phyloP scores from a whole-genome alignment of 2,113 vertebrate species.

The Hemiprocne comata region DNA sequence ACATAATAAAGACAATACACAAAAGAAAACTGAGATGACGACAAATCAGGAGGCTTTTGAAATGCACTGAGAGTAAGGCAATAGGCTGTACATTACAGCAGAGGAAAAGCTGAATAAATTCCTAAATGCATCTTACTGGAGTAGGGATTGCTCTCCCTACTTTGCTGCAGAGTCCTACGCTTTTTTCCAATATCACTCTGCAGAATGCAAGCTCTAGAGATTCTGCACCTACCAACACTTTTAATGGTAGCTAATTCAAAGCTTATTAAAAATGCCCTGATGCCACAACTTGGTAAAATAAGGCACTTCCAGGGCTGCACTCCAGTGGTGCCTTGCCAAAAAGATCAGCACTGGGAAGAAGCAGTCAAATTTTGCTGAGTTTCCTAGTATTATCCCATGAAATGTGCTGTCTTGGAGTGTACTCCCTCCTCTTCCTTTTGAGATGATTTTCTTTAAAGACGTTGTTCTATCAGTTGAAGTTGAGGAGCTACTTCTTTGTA shows the following conservation, averaged over 20 bases:
- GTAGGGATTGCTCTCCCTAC: background rate
- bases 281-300: constrained; percentile 57
- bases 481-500: background rate
- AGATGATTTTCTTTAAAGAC: constrained; percentile 67
- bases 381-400: constrained; percentile 54
- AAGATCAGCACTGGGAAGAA: constrained; percentile 20
- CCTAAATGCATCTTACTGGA: background rate
- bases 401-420: background rate
- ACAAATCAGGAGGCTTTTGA: constrained; percentile 29
- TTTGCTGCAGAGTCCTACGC: background rate
- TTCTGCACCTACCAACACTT: constrained; percentile 54
- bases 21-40: constrained; percentile 64
- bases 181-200: background rate
- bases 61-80: constrained; percentile 68
- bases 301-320: constrained; percentile 77
- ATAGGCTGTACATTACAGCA: constrained; percentile 17
- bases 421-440: constrained; percentile 17
- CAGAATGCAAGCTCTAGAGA: background rate
- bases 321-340: constrained; percentile 47
- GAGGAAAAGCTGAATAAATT: constrained; percentile 4
- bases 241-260: constrained; percentile 43
- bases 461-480: background rate
- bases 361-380: background rate
- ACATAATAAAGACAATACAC: constrained; percentile 37
- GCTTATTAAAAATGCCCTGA: constrained; percentile 60